These are phyloP conservation scores for Thalpophila matura DNA, from an alignment of 2,888 invertebrate species.

Conservation along the genomic window DNA sequence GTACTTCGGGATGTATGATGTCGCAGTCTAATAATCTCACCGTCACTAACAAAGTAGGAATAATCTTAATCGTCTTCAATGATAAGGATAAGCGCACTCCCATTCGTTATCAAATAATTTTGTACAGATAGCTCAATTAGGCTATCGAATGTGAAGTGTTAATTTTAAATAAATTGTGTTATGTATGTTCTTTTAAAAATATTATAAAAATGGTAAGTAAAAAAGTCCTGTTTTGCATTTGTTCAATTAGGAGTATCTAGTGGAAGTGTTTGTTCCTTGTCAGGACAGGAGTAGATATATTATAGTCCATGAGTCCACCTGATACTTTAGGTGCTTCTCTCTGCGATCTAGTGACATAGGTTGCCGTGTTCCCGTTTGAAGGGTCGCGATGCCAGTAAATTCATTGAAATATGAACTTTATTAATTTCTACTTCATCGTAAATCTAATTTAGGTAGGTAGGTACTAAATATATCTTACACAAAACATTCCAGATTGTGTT, in stretches of 20 bases:
- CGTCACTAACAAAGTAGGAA: not conserved
- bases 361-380: too few species aligned
- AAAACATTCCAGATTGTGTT: conserved; percentile 67
- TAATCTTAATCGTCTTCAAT: conserved; percentile 40
- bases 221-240: not conserved
- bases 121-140: conserved; percentile 46
- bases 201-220: conserved; percentile 62
- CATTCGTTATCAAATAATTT: conserved; percentile 46
- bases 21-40: too few species aligned
- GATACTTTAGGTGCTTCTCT: not conserved
- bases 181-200: conserved; percentile 18
- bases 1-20: too few species aligned
- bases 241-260: not conserved
- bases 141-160: conserved; percentile 29
- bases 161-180: conserved; percentile 23
- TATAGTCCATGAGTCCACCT: too few species aligned
- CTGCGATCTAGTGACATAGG: too few species aligned
- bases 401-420: not conserved
- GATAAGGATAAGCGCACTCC: conserved; percentile 60
- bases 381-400: not conserved
- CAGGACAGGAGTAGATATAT: too few species aligned
- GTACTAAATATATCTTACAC: too few species aligned
- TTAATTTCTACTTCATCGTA: not conserved
- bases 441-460: not conserved
- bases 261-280: too few species aligned